Evolutionary conservation across 1,140 invertebrate species (phyloP), one percentile per base, ranked within the genome.

Genomic region (Ceratina australensis): DNA sequence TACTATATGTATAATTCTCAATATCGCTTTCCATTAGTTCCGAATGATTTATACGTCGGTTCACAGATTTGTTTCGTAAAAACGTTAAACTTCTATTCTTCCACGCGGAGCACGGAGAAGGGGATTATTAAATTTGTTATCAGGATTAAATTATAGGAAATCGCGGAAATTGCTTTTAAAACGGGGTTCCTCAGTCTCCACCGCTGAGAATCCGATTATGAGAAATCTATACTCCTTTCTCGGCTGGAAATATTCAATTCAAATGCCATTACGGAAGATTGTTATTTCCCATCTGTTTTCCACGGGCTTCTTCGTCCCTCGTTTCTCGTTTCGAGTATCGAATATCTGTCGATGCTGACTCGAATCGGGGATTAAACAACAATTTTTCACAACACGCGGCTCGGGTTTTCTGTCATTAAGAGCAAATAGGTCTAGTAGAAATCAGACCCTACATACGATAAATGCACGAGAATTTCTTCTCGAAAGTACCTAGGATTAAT

Each of bases 201-300:
- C 33, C 10, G 33, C 33, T 42, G 33, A 42, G 16, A 59, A 28
- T 42, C 10, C n/a, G 7, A 68, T 75, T 60, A 60, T 68, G 42
- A 54, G 7, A 75, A 68, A 60, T 67, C 54, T 75, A 75, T 75
- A 75, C 24, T 20, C 64, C 54, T 24, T 68, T 49, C 64, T 49
- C 33, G 16, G 15, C 16, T 7, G 24, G 50, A 50, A n/a, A 75
- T 49, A 59, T 68, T 47, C 24, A 12, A 42, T 75, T 68, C 1
- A 22, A 68, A 75, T 33, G 54, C 24, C 42, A 49, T 59, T 68
- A 75, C 54, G 15, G 10, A 16, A 33, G 20, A 68, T 68, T 50
- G 33, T 75, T 26, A 57, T 33, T 67, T 57, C 18, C 50, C 20
- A 7, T 59, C 22, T 42, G 18, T 18, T 42, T 56, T 67, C 15